Percentiles rank a stretch among this genome's conserved stretches.
Evolutionary conservation across 2,113 vertebrate genomes (phyloP).

Genomic region (Antechinus flavipes): DNA sequence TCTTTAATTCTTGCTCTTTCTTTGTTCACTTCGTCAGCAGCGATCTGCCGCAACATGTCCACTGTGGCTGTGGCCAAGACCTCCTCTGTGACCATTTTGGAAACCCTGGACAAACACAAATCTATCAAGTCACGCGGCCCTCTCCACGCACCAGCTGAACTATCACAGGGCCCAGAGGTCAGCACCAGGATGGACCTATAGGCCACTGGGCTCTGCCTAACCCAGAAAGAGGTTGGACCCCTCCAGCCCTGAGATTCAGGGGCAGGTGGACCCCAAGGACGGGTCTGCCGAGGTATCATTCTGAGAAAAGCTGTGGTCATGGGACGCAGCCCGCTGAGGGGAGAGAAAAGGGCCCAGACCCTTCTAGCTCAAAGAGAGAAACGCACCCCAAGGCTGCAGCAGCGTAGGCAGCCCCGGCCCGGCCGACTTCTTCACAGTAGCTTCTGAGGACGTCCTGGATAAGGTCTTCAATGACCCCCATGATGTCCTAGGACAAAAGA

Average conservation of each 20-base stretch:
- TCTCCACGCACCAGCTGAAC: not conserved
- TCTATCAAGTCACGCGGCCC: accelerated
- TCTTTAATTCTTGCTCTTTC: slow-evolving; percentile 87
- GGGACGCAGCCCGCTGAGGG: not conserved
- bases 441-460: slow-evolving; percentile 88
- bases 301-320: not conserved
- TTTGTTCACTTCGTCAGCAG: slow-evolving; percentile 76
- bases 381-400: slow-evolving; percentile 87
- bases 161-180: not conserved
- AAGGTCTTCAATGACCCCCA: slow-evolving; percentile 85
- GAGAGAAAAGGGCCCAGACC: accelerated
- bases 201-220: not conserved
- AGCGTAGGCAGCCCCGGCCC: slow-evolving; percentile 81
- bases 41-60: slow-evolving; percentile 85
- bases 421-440: slow-evolving; percentile 85
- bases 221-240: not conserved
- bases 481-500: slow-evolving; percentile 87
- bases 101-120: slow-evolving; percentile 84
- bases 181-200: not conserved
- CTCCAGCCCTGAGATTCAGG: not conserved
- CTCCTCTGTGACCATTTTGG: slow-evolving; percentile 82
- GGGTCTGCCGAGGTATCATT: not conserved
- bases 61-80: slow-evolving; percentile 85
- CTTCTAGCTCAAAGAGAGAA: not conserved
- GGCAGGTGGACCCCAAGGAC: not conserved